Evolutionary conservation across 2,797 vertebrate genomes (phyloP).

Genomic region (Hemibagrus guttatus): DNA sequence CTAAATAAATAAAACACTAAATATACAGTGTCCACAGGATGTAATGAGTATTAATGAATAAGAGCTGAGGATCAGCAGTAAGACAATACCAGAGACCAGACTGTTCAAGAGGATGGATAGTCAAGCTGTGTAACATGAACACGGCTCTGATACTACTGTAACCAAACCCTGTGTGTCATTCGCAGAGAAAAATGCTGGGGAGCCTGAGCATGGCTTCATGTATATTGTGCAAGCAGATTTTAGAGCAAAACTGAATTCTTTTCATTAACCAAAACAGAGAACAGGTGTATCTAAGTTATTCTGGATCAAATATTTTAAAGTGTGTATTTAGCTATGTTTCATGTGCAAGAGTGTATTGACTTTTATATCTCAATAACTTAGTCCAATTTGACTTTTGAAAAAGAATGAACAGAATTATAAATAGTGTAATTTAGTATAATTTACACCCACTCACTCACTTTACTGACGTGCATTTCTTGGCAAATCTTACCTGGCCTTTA

Average conservation of each 20-base stretch:
- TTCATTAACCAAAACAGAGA: neutral
- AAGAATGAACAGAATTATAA: conserved; percentile 23
- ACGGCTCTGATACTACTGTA: conserved; percentile 38
- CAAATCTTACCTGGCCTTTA: conserved; percentile 65
- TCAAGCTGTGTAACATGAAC: conserved; percentile 47
- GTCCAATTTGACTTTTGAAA: conserved; percentile 43
- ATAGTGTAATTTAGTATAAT: neutral
- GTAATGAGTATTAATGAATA: conserved; percentile 5
- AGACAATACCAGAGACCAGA: conserved; percentile 32
- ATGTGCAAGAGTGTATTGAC: conserved; percentile 23
- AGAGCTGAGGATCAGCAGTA: conserved; percentile 18
- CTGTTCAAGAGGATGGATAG: conserved; percentile 30
- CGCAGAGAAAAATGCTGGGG: conserved; percentile 9
- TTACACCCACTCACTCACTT: conserved; percentile 57
- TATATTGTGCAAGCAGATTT: neutral
- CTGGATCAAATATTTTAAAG: neutral
- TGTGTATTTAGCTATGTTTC: neutral
- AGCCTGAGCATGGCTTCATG: neutral
- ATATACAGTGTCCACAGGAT: neutral
- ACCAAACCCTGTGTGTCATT: conserved; percentile 40
- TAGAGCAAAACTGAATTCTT: neutral
- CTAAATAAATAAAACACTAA: neutral
- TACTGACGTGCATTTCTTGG: conserved; percentile 70
- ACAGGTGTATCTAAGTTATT: conserved; percentile 38
- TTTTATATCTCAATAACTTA: conserved; percentile 26